phyloP scores from a whole-genome alignment of 2,797 vertebrate species.

The Gambusia yucatana region DNA sequence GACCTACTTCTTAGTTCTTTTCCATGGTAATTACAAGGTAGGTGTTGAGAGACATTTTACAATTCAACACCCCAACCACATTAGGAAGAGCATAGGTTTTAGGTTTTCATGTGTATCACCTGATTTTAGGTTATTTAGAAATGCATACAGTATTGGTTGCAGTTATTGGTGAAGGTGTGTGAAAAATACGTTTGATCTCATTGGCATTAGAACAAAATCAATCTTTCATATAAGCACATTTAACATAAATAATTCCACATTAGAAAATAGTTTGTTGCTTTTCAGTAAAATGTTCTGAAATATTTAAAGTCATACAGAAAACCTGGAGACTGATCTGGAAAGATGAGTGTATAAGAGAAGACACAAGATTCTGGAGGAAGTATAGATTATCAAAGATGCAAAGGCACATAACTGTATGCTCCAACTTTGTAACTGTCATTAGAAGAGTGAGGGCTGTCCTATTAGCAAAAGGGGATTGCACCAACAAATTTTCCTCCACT shows the following conservation, averaged over 20 bases:
- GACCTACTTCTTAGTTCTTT: neutral
- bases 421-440: neutral
- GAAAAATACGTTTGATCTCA: neutral
- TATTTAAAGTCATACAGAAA: neutral
- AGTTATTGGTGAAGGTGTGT: neutral
- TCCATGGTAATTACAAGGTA: slow-evolving; percentile 20
- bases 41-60: slow-evolving; percentile 14
- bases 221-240: neutral
- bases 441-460: neutral
- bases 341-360: neutral
- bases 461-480: neutral
- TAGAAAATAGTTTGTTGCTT: neutral
- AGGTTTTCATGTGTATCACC: neutral
- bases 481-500: neutral
- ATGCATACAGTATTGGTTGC: neutral
- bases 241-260: neutral
- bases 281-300: neutral
- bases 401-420: neutral
- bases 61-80: fast-evolving
- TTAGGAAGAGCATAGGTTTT: neutral
- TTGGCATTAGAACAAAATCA: neutral
- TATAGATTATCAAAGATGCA: neutral
- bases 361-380: neutral
- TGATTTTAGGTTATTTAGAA: neutral
- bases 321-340: neutral